A percentile compares a stretch with the other conserved stretches of the same genome.
Conservation (phyloP, 2,797 vertebrate species). For the Falco rusticolus region DNA sequence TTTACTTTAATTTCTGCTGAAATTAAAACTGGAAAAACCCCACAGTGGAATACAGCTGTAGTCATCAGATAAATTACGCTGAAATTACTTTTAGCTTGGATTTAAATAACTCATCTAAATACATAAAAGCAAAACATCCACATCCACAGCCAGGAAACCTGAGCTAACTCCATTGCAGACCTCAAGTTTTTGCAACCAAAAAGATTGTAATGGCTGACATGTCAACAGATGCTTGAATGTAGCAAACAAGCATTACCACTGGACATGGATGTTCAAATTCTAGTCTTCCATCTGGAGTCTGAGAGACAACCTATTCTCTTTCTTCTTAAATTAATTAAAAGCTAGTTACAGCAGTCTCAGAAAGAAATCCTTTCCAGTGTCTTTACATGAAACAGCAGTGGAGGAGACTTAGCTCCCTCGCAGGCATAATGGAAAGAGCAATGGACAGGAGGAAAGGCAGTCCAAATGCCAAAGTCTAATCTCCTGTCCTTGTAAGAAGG, state of each 20-base stretch:
- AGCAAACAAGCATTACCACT: neutral
- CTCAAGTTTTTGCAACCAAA: neutral
- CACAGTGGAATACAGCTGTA: neutral
- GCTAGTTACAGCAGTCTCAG: neutral
- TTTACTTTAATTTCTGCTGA: neutral
- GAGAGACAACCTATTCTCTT: neutral
- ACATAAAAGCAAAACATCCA: neutral
- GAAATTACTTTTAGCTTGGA: neutral
- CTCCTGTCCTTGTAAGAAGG: neutral
- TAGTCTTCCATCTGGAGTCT: neutral
- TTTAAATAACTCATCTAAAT: neutral
- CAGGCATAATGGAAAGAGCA: neutral
- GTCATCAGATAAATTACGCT: neutral
- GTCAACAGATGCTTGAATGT: neutral
- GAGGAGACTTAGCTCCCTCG: neutral
- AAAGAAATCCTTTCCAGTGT: neutral
- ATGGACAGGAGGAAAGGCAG: neutral
- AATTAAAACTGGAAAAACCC: neutral
- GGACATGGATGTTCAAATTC: neutral
- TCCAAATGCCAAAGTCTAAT: neutral
- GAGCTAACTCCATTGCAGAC: neutral
- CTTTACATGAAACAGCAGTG: neutral
- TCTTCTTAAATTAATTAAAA: neutral
- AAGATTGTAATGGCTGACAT: neutral
- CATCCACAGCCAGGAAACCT: neutral